Conservation (phyloP, 2,888 invertebrate species). For the Eumacrocentrus americanus region DNA sequence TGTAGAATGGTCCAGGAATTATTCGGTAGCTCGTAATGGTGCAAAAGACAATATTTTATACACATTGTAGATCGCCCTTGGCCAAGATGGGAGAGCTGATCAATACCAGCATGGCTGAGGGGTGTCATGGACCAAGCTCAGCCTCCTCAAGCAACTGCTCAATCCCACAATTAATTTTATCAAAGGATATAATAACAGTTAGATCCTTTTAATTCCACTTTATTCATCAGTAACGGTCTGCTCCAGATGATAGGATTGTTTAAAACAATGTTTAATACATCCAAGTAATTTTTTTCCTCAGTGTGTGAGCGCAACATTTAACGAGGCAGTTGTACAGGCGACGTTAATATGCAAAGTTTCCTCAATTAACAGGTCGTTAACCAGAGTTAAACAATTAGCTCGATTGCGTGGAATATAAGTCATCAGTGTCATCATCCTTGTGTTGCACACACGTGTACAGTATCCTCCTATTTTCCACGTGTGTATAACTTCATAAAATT, state of each 20-base stretch:
- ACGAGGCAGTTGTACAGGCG: not conserved
- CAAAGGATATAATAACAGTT: not conserved
- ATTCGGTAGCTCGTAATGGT: too few species aligned
- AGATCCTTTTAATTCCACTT: too few species aligned
- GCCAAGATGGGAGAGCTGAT: slow-evolving; percentile 36
- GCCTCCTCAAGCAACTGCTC: not conserved
- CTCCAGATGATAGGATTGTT: too few species aligned
- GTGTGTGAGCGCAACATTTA: not conserved
- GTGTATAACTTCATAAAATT: too few species aligned
- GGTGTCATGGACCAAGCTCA: not conserved
- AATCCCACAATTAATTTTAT: not conserved
- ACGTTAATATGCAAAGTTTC: slow-evolving; percentile 41
- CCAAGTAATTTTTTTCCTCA: not conserved
- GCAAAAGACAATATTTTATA: slow-evolving; percentile 13
- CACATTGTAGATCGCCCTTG: slow-evolving; percentile 34
- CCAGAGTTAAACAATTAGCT: slow-evolving; percentile 48
- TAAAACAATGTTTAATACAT: too few species aligned
- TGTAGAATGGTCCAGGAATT: too few species aligned
- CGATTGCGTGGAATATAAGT: slow-evolving; percentile 7
- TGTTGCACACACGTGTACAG: not conserved
- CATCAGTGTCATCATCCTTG: not conserved
- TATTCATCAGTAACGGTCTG: too few species aligned
- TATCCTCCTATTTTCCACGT: not conserved
- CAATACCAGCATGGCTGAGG: not conserved
- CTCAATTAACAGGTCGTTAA: slow-evolving; percentile 50